A percentile compares a stretch with the other conserved stretches of the same genome.
These are phyloP conservation scores for Omphaloscelis lunosa DNA, from an alignment of 2,888 invertebrate species.

Conservation along the genomic window DNA sequence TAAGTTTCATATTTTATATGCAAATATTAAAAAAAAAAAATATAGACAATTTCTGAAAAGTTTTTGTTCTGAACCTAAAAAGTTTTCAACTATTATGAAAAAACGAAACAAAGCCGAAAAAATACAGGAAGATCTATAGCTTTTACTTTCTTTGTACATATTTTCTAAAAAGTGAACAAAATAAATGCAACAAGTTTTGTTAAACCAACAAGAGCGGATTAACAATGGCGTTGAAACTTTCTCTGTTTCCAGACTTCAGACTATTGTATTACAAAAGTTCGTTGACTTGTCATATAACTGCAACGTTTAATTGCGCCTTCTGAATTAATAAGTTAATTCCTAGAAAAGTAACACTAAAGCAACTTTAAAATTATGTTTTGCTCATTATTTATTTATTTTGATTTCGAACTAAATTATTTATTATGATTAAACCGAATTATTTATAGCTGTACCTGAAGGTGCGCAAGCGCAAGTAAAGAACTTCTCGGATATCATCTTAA, in stretches of 20 bases:
- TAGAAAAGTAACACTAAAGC: not conserved
- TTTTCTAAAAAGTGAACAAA: slow-evolving; percentile 16
- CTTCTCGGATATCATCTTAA: not conserved
- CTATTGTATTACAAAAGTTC: slow-evolving; percentile 61
- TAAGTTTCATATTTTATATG: not conserved
- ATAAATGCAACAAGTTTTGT: slow-evolving; percentile 12
- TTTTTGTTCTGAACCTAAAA: not conserved
- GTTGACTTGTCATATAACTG: slow-evolving; percentile 52
- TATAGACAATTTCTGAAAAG: not conserved
- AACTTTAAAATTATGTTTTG: slow-evolving; percentile 1
- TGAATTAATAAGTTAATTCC: slow-evolving; percentile 2
- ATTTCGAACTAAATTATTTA: slow-evolving; percentile 23
- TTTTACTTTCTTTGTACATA: slow-evolving; percentile 1
- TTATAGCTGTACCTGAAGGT: slow-evolving; percentile 3
- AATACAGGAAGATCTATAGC: not conserved
- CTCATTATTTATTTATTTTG: slow-evolving; percentile 7
- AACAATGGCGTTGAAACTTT: slow-evolving; percentile 65
- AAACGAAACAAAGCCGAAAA: not conserved
- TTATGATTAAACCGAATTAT: slow-evolving; percentile 24
- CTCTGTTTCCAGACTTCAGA: slow-evolving; percentile 57
- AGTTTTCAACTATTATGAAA: not conserved
- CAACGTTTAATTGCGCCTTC: slow-evolving; percentile 19
- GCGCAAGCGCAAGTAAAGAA: not conserved
- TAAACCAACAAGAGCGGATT: slow-evolving; percentile 38
- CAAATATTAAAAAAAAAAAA: not conserved